Base-by-base conservation (phyloP, 1,140 invertebrate genomes). In the Hestina assimilis region DNA sequence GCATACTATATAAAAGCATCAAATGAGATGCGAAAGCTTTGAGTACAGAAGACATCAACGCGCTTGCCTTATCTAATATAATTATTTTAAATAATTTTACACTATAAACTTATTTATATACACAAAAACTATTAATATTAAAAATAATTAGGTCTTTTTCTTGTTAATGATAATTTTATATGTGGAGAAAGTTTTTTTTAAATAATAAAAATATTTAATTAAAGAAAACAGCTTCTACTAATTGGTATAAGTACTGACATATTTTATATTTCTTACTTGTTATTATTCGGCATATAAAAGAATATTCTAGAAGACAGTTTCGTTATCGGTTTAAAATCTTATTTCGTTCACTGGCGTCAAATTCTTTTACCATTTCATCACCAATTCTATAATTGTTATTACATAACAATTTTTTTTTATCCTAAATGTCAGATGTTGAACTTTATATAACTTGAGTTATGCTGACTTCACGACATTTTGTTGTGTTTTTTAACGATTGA, bases 1-100 rank as follows among this genome's bases (percentile, higher is more conserved):
- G 11, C 9, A 19, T 12, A 4, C 9, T 5, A 9, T 3, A 38
- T 19, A 38, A 9, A 19, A 38, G 33, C 15, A 14, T 38, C 33
- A 3, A 14, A 31, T 19, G 29, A n/a, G 17, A 4, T 24, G 26
- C 14, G 4, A 26, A 62, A 70, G 56, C 60, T 66, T 52, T 57
- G n/a, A 15, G 9, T 74, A 53, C 19, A 57, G 63, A 69, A 72
- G 71, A 79, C 65, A 64, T 79, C 65, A 69, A 79, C 75, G 75
- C 61, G 52, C 15, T 6, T 17, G 17, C 17, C 6, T 19, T 4
- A 7, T 38, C 9, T 6, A 12, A n/a, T 31, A 14, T 11, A 9
- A 19, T 3, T 7, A 14, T 0, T 7, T 8, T 6, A 14, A 20
- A n/a, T 19, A 17, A 63, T 26, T 0, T 5, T n/a, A n/a, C n/a